Evolutionary conservation across 2,797 vertebrate species (phyloP).

Genomic region (Smutsia gigantea): DNA sequence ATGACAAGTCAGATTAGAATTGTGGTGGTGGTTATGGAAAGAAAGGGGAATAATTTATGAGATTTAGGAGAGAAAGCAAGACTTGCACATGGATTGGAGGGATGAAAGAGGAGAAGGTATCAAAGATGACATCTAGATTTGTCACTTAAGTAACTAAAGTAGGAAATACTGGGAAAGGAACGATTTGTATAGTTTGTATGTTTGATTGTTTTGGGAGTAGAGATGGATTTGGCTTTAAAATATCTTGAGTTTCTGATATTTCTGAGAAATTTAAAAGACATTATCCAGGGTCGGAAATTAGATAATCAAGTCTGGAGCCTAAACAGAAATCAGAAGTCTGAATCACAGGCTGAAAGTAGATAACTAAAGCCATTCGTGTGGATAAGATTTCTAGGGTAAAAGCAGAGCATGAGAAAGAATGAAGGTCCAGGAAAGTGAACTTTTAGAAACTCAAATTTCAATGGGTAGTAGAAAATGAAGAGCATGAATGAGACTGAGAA

Average conservation of each 20-base stretch:
- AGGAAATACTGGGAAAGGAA: neutral
- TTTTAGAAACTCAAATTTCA: neutral
- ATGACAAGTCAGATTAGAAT: neutral
- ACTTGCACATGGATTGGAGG: neutral
- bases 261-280: neutral
- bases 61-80: neutral
- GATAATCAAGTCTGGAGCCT: neutral
- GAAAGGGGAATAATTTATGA: neutral
- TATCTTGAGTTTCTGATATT: neutral
- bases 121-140: constrained; percentile 22
- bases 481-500: neutral
- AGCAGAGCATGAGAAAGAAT: neutral
- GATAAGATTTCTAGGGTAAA: neutral
- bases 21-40: neutral
- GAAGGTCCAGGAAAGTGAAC: neutral
- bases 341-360: neutral
- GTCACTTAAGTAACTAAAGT: constrained; percentile 26
- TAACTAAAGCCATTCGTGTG: neutral
- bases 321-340: neutral
- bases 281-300: neutral
- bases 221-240: neutral
- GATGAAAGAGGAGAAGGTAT: neutral
- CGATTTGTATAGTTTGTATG: neutral
- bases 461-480: neutral
- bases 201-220: neutral